These are phyloP conservation scores for Python bivittatus DNA, from an alignment of 2,113 vertebrate genomes.

Conservation along the genomic window DNA sequence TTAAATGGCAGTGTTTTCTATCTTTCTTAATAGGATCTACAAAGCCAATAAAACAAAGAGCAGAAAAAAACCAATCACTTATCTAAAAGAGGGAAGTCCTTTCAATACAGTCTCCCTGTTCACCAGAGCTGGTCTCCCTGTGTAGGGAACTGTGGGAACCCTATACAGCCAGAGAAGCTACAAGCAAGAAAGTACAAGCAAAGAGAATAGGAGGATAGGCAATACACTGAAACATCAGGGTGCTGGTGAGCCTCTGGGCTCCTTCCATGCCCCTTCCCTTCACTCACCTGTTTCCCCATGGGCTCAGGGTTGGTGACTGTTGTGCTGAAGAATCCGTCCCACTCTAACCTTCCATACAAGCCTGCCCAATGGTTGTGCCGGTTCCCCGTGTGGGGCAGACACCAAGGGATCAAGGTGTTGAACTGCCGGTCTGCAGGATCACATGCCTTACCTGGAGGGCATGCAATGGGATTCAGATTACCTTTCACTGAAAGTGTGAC, in stretches of 20 bases:
- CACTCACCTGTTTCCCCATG: constrained; percentile 94
- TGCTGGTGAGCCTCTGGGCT: neutral
- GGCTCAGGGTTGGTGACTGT: constrained; percentile 97
- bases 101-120: neutral
- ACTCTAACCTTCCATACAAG: constrained; percentile 92
- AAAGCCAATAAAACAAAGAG: too few species aligned
- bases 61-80: neutral
- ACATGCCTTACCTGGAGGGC: constrained; percentile 79
- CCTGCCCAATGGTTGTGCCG: constrained; percentile 98
- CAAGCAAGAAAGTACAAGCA: neutral
- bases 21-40: neutral
- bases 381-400: constrained; percentile 95
- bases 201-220: neutral
- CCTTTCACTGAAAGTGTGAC: neutral
- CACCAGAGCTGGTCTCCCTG: neutral
- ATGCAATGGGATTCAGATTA: neutral
- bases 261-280: neutral
- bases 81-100: neutral
- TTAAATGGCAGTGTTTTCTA: neutral
- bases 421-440: constrained; percentile 91
- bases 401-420: constrained; percentile 96
- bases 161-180: neutral
- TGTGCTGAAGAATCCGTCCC: constrained; percentile 98
- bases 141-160: neutral
- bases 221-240: neutral